Evolutionary conservation across 2,797 vertebrate genomes (phyloP).

Genomic region (Denticeps clupeoides): DNA sequence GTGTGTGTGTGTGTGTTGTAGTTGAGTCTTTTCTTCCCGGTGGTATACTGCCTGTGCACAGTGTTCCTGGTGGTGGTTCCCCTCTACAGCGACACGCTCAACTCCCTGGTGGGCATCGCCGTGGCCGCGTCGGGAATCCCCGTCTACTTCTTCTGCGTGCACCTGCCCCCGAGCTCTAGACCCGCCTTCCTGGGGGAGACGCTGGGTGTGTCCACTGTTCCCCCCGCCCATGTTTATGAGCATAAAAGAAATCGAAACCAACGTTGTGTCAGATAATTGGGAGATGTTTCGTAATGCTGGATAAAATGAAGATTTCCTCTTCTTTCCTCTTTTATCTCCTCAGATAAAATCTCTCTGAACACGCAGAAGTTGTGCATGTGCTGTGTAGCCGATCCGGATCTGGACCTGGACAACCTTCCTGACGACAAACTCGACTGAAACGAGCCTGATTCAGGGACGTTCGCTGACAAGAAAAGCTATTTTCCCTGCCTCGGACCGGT

Average conservation of each 20-base stretch:
- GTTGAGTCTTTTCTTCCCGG: conserved; percentile 69
- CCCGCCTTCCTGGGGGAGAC: conserved; percentile 48
- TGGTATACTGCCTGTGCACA: conserved; percentile 65
- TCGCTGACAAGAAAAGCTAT: background rate
- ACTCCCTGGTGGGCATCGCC: conserved; percentile 66
- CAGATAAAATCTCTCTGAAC: conserved; percentile 51
- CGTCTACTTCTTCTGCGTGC: conserved; percentile 60
- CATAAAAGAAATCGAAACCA: too few species aligned
- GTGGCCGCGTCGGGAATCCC: conserved; percentile 66
- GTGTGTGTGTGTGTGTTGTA: conserved; percentile 28
- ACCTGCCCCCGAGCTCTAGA: conserved; percentile 56
- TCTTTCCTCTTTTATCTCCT: too few species aligned
- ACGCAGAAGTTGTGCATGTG: conserved; percentile 68
- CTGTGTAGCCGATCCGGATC: conserved; percentile 50
- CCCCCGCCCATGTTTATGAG: too few species aligned
- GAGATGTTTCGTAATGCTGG: too few species aligned
- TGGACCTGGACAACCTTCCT: conserved; percentile 60
- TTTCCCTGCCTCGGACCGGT: background rate
- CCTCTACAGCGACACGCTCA: conserved; percentile 68
- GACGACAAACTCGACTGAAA: conserved; percentile 46
- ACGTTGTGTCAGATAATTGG: too few species aligned
- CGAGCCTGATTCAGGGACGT: too few species aligned
- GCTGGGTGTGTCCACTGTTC: conserved; percentile 51
- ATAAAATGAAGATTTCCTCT: too few species aligned
- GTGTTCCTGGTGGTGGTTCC: conserved; percentile 69